Evolutionary conservation across 2,797 vertebrate species (phyloP).

Genomic region (Sebastolobus altivelis): DNA sequence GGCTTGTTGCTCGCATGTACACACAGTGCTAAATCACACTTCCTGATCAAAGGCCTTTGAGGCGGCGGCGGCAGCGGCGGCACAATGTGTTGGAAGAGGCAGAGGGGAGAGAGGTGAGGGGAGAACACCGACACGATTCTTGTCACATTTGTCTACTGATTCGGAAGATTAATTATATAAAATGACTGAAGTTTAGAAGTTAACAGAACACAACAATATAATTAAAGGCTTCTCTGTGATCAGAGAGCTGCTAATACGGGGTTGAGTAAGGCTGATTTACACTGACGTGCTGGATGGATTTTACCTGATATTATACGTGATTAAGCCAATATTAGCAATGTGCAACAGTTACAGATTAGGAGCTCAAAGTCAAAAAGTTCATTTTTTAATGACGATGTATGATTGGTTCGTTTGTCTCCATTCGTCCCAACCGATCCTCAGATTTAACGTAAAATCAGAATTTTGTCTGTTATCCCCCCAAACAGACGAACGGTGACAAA

Average conservation of each 20-base stretch:
- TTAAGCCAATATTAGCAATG: slow-evolving; percentile 6
- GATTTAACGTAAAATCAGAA: slow-evolving; percentile 21
- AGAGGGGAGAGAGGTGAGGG: slow-evolving; percentile 75
- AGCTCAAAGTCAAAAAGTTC: neutral
- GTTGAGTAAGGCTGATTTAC: slow-evolving; percentile 44
- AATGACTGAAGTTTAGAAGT: slow-evolving; percentile 82
- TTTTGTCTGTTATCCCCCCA: slow-evolving; percentile 30
- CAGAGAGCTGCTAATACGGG: slow-evolving; percentile 61
- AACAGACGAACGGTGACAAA: slow-evolving; percentile 51
- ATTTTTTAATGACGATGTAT: neutral
- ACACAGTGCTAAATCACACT: slow-evolving; percentile 81
- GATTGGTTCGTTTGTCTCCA: neutral
- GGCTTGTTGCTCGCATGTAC: slow-evolving; percentile 77
- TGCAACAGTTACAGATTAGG: neutral
- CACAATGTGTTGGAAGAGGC: slow-evolving; percentile 79
- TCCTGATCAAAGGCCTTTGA: slow-evolving; percentile 86
- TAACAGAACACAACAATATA: slow-evolving; percentile 72
- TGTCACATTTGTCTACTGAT: slow-evolving; percentile 80
- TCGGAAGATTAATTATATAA: slow-evolving; percentile 80
- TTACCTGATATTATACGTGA: slow-evolving; percentile 5
- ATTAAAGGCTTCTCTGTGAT: slow-evolving; percentile 67
- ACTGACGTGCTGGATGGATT: slow-evolving; percentile 31
- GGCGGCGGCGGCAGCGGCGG: slow-evolving; percentile 70
- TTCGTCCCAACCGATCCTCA: slow-evolving; percentile 13
- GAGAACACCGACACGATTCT: slow-evolving; percentile 73